Evolutionary conservation across 30 jellyfish, hydroid and myxozoan genomes (phyloP), one percentile per base, ranked within the genome.

Genomic region (Cassiopea andromeda): DNA sequence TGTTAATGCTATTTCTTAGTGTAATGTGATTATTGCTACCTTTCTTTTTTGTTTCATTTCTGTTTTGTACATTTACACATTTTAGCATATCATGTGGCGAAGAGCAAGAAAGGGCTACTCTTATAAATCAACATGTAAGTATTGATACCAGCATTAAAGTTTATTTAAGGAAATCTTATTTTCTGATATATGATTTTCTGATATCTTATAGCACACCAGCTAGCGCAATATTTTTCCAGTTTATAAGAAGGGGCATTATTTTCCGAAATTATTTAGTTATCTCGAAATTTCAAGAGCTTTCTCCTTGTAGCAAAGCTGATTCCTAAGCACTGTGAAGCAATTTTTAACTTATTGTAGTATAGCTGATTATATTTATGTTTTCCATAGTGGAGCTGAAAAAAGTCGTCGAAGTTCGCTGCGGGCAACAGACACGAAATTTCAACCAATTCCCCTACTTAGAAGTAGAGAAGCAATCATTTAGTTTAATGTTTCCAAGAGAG

Each of bases 1-100:
- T 27, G 64, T 54, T 54, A 54, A 54, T 3, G 64, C 12, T 54
- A 54, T 54, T 54, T 27, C 38, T 27, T 27, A 27, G 64, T 54
- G 0, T 54, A 6, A 54, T 54, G 0, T 54, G 64, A 10, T 54
- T 54, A 54, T 54, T 54, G 0, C 64, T 54, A 54, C 10, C 12
- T 54, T 2, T 64, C 27, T 5, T 64, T 64, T 9, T 64, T 64
- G 27, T 2, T 64, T 7, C 15, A 4, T 14, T 64, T 64, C 15
- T 7, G 75, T 2, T 48, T 14, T 77, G 50, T 5, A 27, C 43
- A 0, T n/a, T n/a, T 58, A 10, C 43, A 64, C 67, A 18, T 82
- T 82, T 46, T 77, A 94, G 98, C 98, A 94, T 60, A 49, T 94
- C 10, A 94, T 94, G 98, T 94, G 98, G 98, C 73, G 92, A 81